phyloP scores from a whole-genome alignment of 2,113 vertebrate genomes.

The Guaruba guarouba region DNA sequence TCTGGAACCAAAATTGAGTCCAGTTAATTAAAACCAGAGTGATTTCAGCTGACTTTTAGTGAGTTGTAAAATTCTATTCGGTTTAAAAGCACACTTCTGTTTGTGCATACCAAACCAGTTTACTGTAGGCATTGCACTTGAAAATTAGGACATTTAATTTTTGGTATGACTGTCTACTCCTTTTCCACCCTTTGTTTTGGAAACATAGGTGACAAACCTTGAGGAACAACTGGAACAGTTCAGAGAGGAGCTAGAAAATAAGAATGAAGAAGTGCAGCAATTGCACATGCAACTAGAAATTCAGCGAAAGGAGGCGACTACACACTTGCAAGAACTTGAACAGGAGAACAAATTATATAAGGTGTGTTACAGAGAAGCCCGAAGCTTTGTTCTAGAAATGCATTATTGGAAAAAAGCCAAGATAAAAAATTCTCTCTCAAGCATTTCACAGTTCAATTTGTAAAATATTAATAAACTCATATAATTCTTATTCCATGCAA shows the following conservation, averaged over 20 bases:
- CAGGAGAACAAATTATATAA: slow-evolving; percentile 85
- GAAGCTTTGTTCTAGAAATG: not conserved
- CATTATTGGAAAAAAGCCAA: not conserved
- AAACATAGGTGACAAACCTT: slow-evolving; percentile 87
- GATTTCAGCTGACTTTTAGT: not conserved
- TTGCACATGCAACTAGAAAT: slow-evolving; percentile 98
- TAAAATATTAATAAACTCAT: not conserved
- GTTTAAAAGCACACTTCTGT: not conserved
- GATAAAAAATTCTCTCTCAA: not conserved
- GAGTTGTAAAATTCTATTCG: not conserved
- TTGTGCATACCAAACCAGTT: not conserved
- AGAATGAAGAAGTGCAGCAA: slow-evolving; percentile 96
- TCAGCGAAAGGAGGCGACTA: slow-evolving; percentile 90
- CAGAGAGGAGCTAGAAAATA: slow-evolving; percentile 96
- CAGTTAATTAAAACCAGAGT: not conserved
- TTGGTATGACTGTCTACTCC: not conserved
- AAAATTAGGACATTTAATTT: not conserved
- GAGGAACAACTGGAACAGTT: slow-evolving; percentile 98
- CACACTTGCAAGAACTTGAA: slow-evolving; percentile 85
- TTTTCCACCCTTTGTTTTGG: slow-evolving; percentile 31
- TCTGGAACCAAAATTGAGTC: not conserved
- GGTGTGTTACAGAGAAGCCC: slow-evolving; percentile 55
- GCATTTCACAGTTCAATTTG: not conserved
- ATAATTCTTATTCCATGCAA: not conserved
- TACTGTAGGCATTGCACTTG: not conserved